Conservation (phyloP, 2,888 invertebrate species). For the Spodoptera exigua region DNA sequence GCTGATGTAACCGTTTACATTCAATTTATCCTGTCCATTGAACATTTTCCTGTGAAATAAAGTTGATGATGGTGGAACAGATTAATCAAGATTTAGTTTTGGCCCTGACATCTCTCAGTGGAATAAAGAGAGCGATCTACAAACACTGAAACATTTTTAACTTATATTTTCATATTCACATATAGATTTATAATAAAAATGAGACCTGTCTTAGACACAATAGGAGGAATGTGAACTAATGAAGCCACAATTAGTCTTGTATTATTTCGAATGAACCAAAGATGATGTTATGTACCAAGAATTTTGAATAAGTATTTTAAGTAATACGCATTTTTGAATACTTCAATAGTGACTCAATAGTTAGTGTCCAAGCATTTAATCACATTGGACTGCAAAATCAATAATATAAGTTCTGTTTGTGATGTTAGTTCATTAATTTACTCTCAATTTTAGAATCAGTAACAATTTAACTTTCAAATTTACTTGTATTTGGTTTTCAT, state of each 20-base stretch:
- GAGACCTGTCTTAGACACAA: slow-evolving; percentile 33
- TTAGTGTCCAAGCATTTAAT: no score
- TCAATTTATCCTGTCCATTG: neutral
- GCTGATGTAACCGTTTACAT: neutral
- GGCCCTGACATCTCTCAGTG: slow-evolving; percentile 52
- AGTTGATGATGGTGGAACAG: neutral
- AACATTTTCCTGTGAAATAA: slow-evolving; percentile 5
- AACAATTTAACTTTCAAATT: no score
- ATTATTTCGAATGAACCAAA: slow-evolving; percentile 20
- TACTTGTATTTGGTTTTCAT: no score
- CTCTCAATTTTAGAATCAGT: no score
- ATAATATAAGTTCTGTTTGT: no score
- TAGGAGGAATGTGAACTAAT: slow-evolving; percentile 43
- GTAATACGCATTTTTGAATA: neutral
- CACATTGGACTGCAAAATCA: no score
- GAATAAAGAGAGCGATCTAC: slow-evolving; percentile 44
- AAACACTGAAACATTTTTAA: slow-evolving; percentile 51
- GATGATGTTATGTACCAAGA: slow-evolving; percentile 7
- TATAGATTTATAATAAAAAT: slow-evolving; percentile 22
- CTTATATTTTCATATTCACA: slow-evolving; percentile 43
- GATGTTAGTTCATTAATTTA: no score
- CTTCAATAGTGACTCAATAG: neutral
- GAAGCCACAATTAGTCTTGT: slow-evolving; percentile 28
- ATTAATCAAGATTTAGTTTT: slow-evolving; percentile 7
- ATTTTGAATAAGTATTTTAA: slow-evolving; percentile 8